Conservation (phyloP, 2,888 invertebrate species). For the Acrocera orbiculus region DNA sequence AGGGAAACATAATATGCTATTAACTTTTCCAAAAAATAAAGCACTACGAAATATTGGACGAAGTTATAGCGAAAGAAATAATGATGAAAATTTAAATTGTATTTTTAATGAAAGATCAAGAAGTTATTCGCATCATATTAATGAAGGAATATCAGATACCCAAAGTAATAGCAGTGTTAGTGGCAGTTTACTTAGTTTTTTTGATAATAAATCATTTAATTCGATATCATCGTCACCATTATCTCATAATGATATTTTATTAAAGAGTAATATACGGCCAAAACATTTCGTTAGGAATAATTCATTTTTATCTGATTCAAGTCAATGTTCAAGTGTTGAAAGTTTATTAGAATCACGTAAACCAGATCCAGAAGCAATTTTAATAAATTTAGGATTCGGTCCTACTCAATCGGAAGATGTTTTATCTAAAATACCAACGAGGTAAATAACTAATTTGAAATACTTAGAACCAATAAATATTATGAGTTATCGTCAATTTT, state of each 20-base stretch:
- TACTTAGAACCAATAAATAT: neutral
- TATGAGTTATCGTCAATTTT: neutral
- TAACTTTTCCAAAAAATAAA: slow-evolving; percentile 6
- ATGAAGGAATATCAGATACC: neutral
- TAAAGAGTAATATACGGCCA: neutral
- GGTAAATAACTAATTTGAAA: slow-evolving; percentile 10
- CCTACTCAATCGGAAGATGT: slow-evolving; percentile 50
- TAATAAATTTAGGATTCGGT: slow-evolving; percentile 66
- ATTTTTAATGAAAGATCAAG: slow-evolving; percentile 10
- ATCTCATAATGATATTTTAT: no score
- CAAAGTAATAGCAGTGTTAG: slow-evolving; percentile 9
- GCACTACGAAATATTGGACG: slow-evolving; percentile 12
- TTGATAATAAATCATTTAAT: slow-evolving; percentile 6
- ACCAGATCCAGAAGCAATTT: slow-evolving; percentile 77
- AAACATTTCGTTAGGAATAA: slow-evolving; percentile 23
- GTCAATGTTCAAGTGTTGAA: slow-evolving; percentile 61
- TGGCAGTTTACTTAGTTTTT: slow-evolving; percentile 9
- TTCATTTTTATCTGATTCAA: slow-evolving; percentile 33
- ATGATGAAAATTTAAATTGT: slow-evolving; percentile 9
- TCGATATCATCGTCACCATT: neutral
- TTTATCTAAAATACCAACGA: slow-evolving; percentile 59
- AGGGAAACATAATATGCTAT: no score
- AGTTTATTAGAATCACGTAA: slow-evolving; percentile 66
- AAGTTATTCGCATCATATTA: slow-evolving; percentile 9
- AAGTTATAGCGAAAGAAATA: slow-evolving; percentile 14